Evolutionary conservation across 2,113 vertebrate genomes (phyloP).

Genomic region (Serinus canaria): DNA sequence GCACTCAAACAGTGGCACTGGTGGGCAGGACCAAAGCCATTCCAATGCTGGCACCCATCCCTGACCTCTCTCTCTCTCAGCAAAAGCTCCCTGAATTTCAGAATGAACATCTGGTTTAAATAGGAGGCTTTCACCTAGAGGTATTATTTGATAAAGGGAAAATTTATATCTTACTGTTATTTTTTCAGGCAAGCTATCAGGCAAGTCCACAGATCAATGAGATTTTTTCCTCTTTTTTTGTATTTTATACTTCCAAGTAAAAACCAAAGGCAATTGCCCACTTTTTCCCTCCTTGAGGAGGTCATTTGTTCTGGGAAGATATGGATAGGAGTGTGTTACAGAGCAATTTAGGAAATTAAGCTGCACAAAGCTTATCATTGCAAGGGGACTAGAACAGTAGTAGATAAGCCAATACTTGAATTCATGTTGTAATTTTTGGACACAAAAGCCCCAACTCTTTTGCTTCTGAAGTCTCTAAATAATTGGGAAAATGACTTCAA

Average conservation of each 20-base stretch:
- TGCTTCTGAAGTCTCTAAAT: neutral
- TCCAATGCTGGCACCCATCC: neutral
- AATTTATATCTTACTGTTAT: neutral
- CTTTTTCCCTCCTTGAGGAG: neutral
- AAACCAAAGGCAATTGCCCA: neutral
- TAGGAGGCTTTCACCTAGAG: neutral
- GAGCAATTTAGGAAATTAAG: neutral
- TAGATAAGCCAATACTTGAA: neutral
- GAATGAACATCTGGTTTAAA: neutral
- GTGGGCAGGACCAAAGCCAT: neutral
- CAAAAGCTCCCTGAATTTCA: neutral
- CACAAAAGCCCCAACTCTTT: rapidly evolving
- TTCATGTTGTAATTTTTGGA: neutral
- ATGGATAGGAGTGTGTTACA: neutral
- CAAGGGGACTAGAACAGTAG: neutral
- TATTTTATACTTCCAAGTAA: neutral
- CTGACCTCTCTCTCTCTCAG: neutral
- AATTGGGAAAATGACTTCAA: neutral
- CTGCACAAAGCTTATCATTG: neutral
- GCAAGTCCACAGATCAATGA: neutral
- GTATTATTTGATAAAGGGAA: neutral
- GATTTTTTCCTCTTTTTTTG: neutral
- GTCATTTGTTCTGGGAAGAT: neutral
- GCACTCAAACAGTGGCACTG: neutral
- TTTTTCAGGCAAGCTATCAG: neutral